These are phyloP conservation scores for Caretta caretta DNA, from an alignment of 2,113 vertebrate genomes.

Conservation along the genomic window DNA sequence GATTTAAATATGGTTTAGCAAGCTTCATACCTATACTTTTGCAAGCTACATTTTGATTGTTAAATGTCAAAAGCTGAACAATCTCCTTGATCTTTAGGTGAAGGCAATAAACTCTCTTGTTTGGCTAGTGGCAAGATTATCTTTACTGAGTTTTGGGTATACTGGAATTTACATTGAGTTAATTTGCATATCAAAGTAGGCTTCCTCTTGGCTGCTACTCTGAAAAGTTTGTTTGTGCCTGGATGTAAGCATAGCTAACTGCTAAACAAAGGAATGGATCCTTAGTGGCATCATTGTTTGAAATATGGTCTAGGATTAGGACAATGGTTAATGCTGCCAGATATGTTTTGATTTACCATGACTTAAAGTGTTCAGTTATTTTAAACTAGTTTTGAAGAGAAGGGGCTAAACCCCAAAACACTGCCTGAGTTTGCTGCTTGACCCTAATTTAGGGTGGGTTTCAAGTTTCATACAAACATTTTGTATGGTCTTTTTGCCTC, in stretches of 20 bases:
- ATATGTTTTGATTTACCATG: neutral
- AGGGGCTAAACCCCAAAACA: neutral
- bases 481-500: neutral
- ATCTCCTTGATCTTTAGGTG: neutral
- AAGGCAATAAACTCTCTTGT: neutral
- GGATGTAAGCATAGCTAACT: neutral
- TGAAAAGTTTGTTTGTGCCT: neutral
- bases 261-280: neutral
- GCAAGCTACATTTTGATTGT: neutral
- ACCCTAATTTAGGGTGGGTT: neutral
- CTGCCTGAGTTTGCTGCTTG: neutral
- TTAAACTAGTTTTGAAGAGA: neutral
- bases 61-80: neutral
- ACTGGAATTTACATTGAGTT: neutral
- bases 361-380: too few relatives aligned
- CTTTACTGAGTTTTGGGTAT: neutral
- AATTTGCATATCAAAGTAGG: neutral
- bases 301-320: neutral
- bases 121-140: neutral
- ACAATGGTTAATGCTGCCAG: neutral
- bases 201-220: neutral
- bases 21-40: fast-evolving
- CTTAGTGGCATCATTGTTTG: neutral
- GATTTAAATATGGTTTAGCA: neutral
- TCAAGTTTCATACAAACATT: neutral